Conservation (phyloP, 35 echinoderm and acorn worm genomes). For the Holothuria glaberrima region DNA sequence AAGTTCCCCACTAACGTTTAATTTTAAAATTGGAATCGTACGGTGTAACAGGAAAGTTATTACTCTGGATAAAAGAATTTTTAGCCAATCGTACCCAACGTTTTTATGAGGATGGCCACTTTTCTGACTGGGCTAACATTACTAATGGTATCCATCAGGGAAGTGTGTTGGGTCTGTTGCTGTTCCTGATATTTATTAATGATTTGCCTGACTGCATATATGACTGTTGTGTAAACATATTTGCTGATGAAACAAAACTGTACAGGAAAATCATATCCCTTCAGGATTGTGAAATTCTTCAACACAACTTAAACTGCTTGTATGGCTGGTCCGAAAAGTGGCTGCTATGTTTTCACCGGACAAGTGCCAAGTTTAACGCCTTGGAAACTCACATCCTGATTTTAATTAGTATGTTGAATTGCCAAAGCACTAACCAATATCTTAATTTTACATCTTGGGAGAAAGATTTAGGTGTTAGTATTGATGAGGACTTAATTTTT, state of each 20-base stretch:
- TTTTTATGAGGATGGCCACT: not conserved
- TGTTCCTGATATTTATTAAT: not conserved
- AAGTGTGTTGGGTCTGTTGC: not conserved
- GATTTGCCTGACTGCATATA: not conserved
- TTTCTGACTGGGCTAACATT: not conserved
- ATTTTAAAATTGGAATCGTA: slow-evolving; percentile 57
- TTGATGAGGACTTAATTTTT: not conserved
- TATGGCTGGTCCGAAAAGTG: not conserved
- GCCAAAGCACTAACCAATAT: no score
- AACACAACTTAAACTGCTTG: not conserved
- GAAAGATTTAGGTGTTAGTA: not conserved
- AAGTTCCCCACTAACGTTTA: slow-evolving; percentile 62
- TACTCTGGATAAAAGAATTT: no score
- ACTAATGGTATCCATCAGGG: no score
- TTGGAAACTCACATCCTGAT: no score
- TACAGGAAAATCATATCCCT: not conserved
- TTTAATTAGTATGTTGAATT: no score
- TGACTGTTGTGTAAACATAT: not conserved
- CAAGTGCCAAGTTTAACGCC: no score
- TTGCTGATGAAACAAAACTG: slow-evolving; percentile 44
- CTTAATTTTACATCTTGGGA: not conserved
- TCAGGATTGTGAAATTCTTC: not conserved
- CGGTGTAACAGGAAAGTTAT: slow-evolving; percentile 44
- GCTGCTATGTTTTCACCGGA: not conserved
- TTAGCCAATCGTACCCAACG: not conserved